These are phyloP conservation scores for Psix sp. DNA, from an alignment of 1,140 invertebrate genomes.

Conservation along the genomic window DNA sequence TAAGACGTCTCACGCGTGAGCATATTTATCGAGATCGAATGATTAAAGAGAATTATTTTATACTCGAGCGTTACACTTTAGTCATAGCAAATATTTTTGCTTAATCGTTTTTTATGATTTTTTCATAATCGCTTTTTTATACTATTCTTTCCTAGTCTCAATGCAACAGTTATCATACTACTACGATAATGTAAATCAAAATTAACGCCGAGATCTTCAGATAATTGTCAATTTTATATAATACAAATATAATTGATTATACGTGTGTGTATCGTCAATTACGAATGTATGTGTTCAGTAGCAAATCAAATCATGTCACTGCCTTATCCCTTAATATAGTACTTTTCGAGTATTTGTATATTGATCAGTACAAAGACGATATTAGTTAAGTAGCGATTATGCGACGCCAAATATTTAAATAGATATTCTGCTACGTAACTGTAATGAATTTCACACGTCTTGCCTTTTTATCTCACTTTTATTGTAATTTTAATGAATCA, in stretches of 20 bases:
- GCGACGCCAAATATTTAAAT: constrained; percentile 77
- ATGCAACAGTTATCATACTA: constrained; percentile 5
- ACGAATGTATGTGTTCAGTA: constrained; percentile 60
- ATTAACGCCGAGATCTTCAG: no score
- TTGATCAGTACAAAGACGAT: constrained; percentile 69
- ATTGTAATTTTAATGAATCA: constrained; percentile 31
- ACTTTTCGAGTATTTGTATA: constrained; percentile 74
- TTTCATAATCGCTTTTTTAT: constrained; percentile 34
- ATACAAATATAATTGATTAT: constrained; percentile 47
- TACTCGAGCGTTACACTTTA: constrained; percentile 34
- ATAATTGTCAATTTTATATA: no score
- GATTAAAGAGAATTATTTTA: constrained; percentile 44
- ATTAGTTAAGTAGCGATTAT: constrained; percentile 70
- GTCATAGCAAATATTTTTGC: constrained; percentile 24
- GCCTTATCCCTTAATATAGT: constrained; percentile 71
- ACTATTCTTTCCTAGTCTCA: constrained; percentile 45
- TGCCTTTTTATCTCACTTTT: constrained; percentile 46
- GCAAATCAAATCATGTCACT: constrained; percentile 67
- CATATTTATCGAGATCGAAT: constrained; percentile 18
- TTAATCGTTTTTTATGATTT: constrained; percentile 23
- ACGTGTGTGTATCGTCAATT: constrained; percentile 62
- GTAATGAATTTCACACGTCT: constrained; percentile 67
- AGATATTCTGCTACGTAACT: constrained; percentile 75
- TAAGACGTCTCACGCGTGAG: background rate
- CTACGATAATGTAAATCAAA: no score